Percentiles rank a stretch among this genome's conserved stretches.
These are phyloP conservation scores for Bactericera cockerelli DNA, from an alignment of 1,140 invertebrate species.

Conservation along the genomic window DNA sequence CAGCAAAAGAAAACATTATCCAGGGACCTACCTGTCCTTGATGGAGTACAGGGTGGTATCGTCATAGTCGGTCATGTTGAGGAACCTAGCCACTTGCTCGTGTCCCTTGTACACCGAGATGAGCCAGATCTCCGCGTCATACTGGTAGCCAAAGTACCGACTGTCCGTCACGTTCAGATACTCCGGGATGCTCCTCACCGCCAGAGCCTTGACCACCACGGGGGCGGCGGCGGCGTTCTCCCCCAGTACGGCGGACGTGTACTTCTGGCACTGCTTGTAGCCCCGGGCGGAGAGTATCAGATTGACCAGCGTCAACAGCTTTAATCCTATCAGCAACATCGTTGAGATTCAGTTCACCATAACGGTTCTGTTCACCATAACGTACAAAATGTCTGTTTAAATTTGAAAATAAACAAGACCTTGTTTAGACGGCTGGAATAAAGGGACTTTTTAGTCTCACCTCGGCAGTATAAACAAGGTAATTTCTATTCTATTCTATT, in stretches of 20 bases:
- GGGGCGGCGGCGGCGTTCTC: not conserved
- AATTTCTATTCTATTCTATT: too few relatives aligned
- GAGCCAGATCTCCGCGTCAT: constrained; percentile 5
- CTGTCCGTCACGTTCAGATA: not conserved
- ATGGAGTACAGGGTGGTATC: not conserved
- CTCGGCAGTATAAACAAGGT: too few relatives aligned
- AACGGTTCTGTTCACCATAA: too few relatives aligned
- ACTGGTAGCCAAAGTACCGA: not conserved
- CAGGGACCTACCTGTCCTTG: not conserved
- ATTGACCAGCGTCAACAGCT: too few relatives aligned
- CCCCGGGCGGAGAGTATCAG: too few relatives aligned
- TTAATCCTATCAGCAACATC: too few relatives aligned
- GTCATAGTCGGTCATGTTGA: constrained; percentile 1
- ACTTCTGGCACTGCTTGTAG: not conserved
- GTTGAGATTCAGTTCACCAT: too few relatives aligned
- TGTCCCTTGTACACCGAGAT: not conserved
- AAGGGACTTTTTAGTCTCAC: too few relatives aligned
- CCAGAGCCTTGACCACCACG: not conserved
- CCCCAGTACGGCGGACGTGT: not conserved
- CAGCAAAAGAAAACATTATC: too few relatives aligned
- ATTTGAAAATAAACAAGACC: too few relatives aligned
- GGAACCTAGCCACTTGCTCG: not conserved
- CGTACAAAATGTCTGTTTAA: too few relatives aligned
- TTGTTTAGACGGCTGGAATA: too few relatives aligned
- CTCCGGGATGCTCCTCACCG: not conserved